Evolutionary conservation across 2,113 vertebrate genomes (phyloP), one percentile per base, ranked within the genome.

Genomic region (Hemiprocne comata): DNA sequence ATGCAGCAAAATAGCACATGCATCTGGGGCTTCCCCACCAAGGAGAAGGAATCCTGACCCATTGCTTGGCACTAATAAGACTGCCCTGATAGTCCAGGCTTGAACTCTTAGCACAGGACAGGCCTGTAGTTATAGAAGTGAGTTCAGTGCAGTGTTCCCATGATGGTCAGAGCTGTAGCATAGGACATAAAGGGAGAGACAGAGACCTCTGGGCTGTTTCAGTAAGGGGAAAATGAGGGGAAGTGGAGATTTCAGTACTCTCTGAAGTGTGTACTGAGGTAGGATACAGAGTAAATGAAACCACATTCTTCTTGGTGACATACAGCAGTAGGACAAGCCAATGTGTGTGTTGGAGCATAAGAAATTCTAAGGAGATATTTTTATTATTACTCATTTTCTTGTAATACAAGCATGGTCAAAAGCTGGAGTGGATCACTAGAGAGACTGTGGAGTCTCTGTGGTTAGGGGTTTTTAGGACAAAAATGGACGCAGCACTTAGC

Each of bases 171-270:
- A 29, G 17, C 4, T 50, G 54, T 11, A 57, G 10, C 26, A 46
- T 24, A 46, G 14, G 4, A 17, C 15, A 18, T 25, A 7, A 1
- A n/a, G 13, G 25, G 26, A 55, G 20, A 57, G 0, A 2, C 13
- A 51, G 14, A 77, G 8, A 9, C 6, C 19, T 31, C 3, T 48
- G 50, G 5, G 3, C 18, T 76, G 5, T 3, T 79, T 46, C 11
- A 54, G 0, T 6, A 0, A 26, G 8, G 2, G 19, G 15, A 90
- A 51, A 16, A 33, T 21, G 4, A 70, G 9, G 10, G 2, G 0
- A n/a, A n/a, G 16, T 6, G 13, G 10, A 55, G 3, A 77, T 13
- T 4, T 72, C 17, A 53, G 10, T 31, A 36, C 6, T 34, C 11
- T 82, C 25, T 64, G 20, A 7, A 40, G 24, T 69, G 5, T 3